Conservation (phyloP, 1,140 invertebrate species). For the Nephotettix cincticeps region DNA sequence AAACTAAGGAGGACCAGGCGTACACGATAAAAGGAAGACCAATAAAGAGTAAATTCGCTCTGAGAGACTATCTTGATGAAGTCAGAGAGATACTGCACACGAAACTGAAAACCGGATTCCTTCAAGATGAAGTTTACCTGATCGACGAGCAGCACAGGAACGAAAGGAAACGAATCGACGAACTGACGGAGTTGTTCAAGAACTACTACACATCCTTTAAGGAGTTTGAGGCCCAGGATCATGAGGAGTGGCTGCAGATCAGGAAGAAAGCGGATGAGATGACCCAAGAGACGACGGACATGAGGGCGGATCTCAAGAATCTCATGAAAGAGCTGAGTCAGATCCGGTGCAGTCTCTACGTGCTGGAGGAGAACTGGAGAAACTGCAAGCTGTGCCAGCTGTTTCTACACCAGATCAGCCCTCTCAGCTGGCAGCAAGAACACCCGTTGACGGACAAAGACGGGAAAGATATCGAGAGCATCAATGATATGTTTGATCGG, state of each 20-base stretch:
- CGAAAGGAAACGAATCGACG: conserved; percentile 8
- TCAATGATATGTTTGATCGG: conserved; percentile 23
- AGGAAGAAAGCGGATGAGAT: conserved; percentile 1
- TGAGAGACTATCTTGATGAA: conserved; percentile 14
- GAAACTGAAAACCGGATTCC: conserved; percentile 11
- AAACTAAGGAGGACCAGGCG: background rate
- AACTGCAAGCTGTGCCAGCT: conserved; percentile 25
- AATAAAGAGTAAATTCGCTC: background rate
- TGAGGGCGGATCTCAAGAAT: conserved; percentile 12
- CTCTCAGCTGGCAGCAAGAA: conserved; percentile 2
- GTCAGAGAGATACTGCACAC: background rate
- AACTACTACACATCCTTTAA: conserved; percentile 15
- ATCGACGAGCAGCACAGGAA: conserved; percentile 14
- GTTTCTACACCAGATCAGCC: conserved; percentile 16
- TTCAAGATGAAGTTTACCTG: conserved; percentile 13
- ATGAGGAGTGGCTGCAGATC: conserved; percentile 18
- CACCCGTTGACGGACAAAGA: conserved; percentile 8
- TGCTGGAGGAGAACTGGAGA: conserved; percentile 23
- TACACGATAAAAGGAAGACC: conserved; percentile 12
- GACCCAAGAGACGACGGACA: conserved; percentile 2
- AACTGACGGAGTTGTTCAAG: conserved; percentile 9
- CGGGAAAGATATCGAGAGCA: background rate
- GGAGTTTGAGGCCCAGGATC: conserved; percentile 19
- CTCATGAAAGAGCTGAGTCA: conserved; percentile 24
- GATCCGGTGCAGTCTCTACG: background rate